Conservation (phyloP, 2,797 vertebrate genomes). For the Crenichthys baileyi region DNA sequence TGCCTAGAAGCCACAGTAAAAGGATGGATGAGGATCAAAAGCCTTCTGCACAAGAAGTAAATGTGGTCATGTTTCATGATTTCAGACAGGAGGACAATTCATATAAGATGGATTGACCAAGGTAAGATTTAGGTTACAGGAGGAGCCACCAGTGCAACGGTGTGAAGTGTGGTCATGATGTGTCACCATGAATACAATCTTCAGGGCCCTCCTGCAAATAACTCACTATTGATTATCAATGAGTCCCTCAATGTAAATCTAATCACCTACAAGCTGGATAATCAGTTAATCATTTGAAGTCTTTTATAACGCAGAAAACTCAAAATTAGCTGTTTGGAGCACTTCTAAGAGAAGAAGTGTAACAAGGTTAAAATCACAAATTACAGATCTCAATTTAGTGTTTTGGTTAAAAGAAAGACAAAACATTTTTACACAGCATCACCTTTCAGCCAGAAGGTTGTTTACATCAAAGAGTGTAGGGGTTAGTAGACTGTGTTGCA, state of each 20-base stretch:
- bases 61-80: conserved; percentile 52
- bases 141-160: conserved; percentile 34
- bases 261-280: background rate
- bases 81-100: conserved; percentile 46
- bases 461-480: background rate
- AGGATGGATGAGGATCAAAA: conserved; percentile 56
- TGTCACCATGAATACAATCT: conserved; percentile 11
- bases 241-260: background rate
- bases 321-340: background rate
- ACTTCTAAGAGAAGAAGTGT: background rate
- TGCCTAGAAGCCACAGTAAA: conserved; percentile 44
- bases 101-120: conserved; percentile 47
- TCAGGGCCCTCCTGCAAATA: conserved; percentile 33
- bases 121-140: conserved; percentile 47
- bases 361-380: background rate
- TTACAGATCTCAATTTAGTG: background rate
- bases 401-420: background rate
- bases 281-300: background rate
- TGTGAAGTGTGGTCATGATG: conserved; percentile 18
- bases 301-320: background rate
- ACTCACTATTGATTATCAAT: conserved; percentile 36
- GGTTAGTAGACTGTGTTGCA: background rate
- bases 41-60: conserved; percentile 29
- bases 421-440: background rate
- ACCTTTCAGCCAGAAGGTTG: background rate